A percentile compares a stretch with the other conserved stretches of the same genome.
Evolutionary conservation across 2,888 invertebrate species (phyloP).

Genomic region (Euplagia quadripunctaria): DNA sequence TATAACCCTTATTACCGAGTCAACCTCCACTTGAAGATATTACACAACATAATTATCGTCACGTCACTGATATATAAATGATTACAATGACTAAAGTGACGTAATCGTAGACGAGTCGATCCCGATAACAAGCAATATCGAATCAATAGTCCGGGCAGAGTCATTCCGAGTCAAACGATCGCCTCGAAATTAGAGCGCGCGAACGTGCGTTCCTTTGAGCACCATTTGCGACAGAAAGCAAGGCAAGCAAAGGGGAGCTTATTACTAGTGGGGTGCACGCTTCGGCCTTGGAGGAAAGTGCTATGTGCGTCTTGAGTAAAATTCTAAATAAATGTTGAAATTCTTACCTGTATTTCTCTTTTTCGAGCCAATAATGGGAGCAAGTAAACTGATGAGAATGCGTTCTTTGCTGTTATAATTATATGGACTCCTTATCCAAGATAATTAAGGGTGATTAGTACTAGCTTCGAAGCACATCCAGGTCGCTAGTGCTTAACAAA

Average conservation of each 20-base stretch:
- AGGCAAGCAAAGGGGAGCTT: constrained; percentile 73
- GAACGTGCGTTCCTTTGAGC: constrained; percentile 81
- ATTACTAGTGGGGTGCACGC: constrained; percentile 49
- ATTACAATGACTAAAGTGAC: constrained; percentile 36
- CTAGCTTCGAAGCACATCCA: no score
- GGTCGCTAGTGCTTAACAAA: no score
- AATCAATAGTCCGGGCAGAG: constrained; percentile 56
- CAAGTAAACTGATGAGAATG: neutral
- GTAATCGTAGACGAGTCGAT: constrained; percentile 26
- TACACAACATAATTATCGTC: constrained; percentile 13
- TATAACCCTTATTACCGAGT: neutral
- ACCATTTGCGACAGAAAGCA: constrained; percentile 72
- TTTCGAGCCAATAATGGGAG: neutral
- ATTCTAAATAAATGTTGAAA: neutral
- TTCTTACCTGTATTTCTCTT: neutral
- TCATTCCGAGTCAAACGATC: constrained; percentile 58
- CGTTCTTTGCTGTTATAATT: neutral
- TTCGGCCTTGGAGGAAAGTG: constrained; percentile 24
- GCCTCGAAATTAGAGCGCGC: constrained; percentile 78
- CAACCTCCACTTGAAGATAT: neutral
- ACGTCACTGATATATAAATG: constrained; percentile 15
- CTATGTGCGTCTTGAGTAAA: constrained; percentile 2
- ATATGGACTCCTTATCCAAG: neutral
- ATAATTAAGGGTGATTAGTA: neutral
- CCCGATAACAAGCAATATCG: constrained; percentile 54